A percentile compares a stretch with the other conserved stretches of the same genome.
These are phyloP conservation scores for Harpalus rubripes DNA, from an alignment of 2,888 invertebrate species.

Conservation along the genomic window DNA sequence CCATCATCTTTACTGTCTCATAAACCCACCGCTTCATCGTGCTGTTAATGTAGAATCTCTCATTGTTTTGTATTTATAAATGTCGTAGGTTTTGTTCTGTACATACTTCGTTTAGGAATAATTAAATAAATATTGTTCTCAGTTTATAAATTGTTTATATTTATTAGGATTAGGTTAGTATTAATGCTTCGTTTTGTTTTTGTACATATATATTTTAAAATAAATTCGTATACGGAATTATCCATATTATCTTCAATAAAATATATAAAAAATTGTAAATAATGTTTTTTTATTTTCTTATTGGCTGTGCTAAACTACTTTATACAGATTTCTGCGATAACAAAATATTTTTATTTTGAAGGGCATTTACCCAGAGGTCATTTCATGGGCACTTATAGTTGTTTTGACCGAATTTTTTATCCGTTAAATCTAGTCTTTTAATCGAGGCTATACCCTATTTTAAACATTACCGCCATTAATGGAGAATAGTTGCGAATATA, in stretches of 20 bases:
- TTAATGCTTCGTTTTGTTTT: constrained; percentile 28
- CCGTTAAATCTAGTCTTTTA: too few relatives aligned
- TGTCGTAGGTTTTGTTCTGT: constrained; percentile 47
- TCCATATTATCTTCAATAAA: too few relatives aligned
- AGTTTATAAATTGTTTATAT: constrained; percentile 32
- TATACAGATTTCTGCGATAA: too few relatives aligned
- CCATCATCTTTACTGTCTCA: constrained; percentile 84
- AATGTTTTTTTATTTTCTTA: too few relatives aligned
- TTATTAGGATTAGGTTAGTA: constrained; percentile 19
- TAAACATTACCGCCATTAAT: constrained; percentile 10
- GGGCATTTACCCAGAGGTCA: too few relatives aligned
- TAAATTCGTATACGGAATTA: constrained; percentile 12
- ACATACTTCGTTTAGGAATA: constrained; percentile 12
- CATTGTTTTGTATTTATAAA: constrained; percentile 55
- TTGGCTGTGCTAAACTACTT: too few relatives aligned
- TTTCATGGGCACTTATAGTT: too few relatives aligned
- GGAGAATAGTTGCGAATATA: background rate
- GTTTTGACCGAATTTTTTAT: too few relatives aligned
- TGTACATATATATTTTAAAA: constrained; percentile 35
- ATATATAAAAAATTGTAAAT: too few relatives aligned
- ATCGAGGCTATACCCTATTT: background rate
- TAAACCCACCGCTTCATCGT: constrained; percentile 46
- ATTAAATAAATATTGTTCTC: constrained; percentile 30
- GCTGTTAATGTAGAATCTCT: constrained; percentile 45
- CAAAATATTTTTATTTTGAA: too few relatives aligned